Base-by-base conservation (phyloP, 2,113 vertebrate species). In the Leucopsar rothschildi region DNA sequence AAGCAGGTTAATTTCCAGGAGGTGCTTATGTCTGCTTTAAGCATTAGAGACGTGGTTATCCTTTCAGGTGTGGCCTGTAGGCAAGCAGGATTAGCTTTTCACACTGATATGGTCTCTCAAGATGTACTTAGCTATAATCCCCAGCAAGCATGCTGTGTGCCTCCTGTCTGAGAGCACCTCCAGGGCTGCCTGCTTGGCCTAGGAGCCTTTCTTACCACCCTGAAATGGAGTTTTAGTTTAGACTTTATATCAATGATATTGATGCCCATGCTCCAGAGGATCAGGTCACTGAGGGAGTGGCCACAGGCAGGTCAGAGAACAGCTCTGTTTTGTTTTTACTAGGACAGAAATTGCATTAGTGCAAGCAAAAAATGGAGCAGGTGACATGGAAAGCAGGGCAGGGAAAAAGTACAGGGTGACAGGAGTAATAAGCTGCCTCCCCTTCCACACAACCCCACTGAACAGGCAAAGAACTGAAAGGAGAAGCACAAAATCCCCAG, bases 1-100 rank as follows among this genome's bases (percentile, higher is more conserved):
- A 93, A 90, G 61, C 49, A 94, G 64, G 85, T 72, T 96, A 69
- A 95, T 95, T 93, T 96, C 68, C 82, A 95, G 88, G 61, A 92
- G 86, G 73, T 68, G 37, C 44, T 89, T 94, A 82, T 53, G 61
- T 40, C 52, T 90, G 44, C 53, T 85, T 92, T 73, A 91, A 94
- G 92, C 50, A 79, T 69, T 71, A 86, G 57, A 57, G 63, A 45
- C 73, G 27, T 10, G 57, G 69, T 79, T 79, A 92, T 82, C 52
- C 89, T 95, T 88, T 92, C 73, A 92, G 92, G 73, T 76, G 35
- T 61, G 90, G 65, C 77, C 89, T 89, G 77, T 37, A 88, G 94
- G 79, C 82, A 86, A 73, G 94, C 71, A 93, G 86, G 96, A 93
- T 94, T 90, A 94, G 50, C 44, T 92, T 81, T 93, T 86, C 27